These are phyloP conservation scores for Spodoptera frugiperda DNA, from an alignment of 1,140 invertebrate species.

Conservation along the genomic window DNA sequence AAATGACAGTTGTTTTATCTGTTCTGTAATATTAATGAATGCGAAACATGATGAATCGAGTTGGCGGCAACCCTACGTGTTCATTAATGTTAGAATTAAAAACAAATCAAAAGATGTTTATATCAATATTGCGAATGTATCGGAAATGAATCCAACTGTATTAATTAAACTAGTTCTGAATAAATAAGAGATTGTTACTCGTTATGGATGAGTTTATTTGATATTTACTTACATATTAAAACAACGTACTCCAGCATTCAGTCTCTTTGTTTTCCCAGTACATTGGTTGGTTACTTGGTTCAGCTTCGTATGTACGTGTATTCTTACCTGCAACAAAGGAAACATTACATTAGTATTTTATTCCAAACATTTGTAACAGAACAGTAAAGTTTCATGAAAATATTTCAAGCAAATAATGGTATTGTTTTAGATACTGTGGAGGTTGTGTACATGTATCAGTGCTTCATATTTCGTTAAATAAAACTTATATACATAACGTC, in stretches of 20 bases:
- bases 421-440: too few species aligned
- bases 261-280: not conserved
- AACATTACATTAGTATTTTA: not conserved
- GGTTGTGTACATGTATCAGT: too few species aligned
- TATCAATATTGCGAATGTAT: not conserved
- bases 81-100: constrained; percentile 9
- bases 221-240: not conserved
- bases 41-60: too few species aligned
- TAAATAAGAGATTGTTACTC: not conserved
- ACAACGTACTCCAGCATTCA: not conserved
- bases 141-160: not conserved
- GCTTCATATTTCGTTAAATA: too few species aligned
- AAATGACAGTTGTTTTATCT: too few species aligned
- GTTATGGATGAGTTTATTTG: too few species aligned
- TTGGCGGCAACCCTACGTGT: not conserved
- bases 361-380: not conserved
- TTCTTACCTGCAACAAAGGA: constrained; percentile 21
- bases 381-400: not conserved
- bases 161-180: not conserved
- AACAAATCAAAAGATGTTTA: not conserved
- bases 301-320: too few species aligned
- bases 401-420: not conserved
- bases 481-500: too few species aligned
- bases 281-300: not conserved
- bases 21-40: too few species aligned